A percentile compares a stretch with the other conserved stretches of the same genome.
phyloP scores from a whole-genome alignment of 2,797 vertebrate genomes.

The Coregonus ussuriensis region DNA sequence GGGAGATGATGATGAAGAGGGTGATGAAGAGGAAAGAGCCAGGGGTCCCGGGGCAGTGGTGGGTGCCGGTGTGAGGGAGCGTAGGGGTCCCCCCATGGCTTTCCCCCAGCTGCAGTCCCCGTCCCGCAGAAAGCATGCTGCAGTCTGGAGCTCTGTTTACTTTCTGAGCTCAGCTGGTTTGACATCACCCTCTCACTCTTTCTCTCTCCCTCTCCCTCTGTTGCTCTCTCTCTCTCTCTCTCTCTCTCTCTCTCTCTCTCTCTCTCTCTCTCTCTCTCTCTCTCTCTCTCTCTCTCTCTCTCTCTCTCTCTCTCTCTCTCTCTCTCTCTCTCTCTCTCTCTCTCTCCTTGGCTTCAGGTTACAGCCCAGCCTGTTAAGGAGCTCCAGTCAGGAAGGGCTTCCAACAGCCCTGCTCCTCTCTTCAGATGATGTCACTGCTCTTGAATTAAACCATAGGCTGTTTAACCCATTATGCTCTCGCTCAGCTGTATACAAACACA shows the following conservation, averaged over 20 bases:
- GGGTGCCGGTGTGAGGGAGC: slow-evolving; percentile 42
- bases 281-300: slow-evolving; percentile 21
- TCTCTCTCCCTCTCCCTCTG: slow-evolving; percentile 29
- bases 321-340: slow-evolving; percentile 15
- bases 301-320: slow-evolving; percentile 25
- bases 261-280: slow-evolving; percentile 18
- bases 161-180: slow-evolving; percentile 81
- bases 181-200: slow-evolving; percentile 75
- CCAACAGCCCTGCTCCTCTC: slow-evolving; percentile 45
- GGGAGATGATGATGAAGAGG: slow-evolving; percentile 64
- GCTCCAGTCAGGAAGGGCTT: slow-evolving; percentile 63
- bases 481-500: neutral
- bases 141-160: slow-evolving; percentile 81
- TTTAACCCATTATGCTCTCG: slow-evolving; percentile 51
- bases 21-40: slow-evolving; percentile 62
- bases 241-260: slow-evolving; percentile 18
- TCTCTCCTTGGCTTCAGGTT: slow-evolving; percentile 72
- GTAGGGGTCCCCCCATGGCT: slow-evolving; percentile 54
- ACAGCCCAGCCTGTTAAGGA: slow-evolving; percentile 67
- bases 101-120: slow-evolving; percentile 61
- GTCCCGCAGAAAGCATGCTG: slow-evolving; percentile 79
- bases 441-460: slow-evolving; percentile 59
- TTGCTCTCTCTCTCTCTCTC: slow-evolving; percentile 34
- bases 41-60: slow-evolving; percentile 50
- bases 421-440: slow-evolving; percentile 53